Percentiles rank a stretch among this genome's conserved stretches.
phyloP scores from a whole-genome alignment of 1,140 invertebrate genomes.

The Aphaenogaster rudis region DNA sequence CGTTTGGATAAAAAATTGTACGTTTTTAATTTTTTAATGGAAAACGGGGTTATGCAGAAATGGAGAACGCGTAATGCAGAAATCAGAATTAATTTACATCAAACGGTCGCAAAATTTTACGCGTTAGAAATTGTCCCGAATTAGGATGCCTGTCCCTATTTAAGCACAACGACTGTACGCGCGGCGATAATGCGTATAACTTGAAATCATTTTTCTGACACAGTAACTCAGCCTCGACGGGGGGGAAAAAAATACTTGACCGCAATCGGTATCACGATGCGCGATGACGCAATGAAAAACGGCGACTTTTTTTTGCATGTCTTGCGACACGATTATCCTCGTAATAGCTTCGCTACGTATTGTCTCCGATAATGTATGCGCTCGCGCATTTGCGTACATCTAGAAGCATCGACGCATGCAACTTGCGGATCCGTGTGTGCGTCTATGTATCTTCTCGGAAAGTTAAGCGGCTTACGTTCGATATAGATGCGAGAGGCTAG shows the following conservation, averaged over 20 bases:
- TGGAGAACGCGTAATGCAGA: no score
- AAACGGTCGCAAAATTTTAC: no score
- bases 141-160: no score
- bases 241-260: constrained; percentile 8
- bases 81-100: no score
- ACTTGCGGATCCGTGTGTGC: background rate
- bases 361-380: constrained; percentile 46
- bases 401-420: constrained; percentile 24
- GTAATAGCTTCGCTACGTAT: constrained; percentile 28
- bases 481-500: constrained; percentile 18
- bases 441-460: background rate
- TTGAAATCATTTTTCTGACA: constrained; percentile 29
- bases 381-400: constrained; percentile 35
- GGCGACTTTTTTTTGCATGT: constrained; percentile 1
- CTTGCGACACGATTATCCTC: constrained; percentile 13
- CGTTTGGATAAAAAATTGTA: no score
- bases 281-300: constrained; percentile 20
- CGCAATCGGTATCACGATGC: constrained; percentile 25
- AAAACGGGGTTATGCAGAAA: no score
- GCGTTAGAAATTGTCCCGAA: no score
- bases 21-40: no score
- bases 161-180: background rate
- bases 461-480: constrained; percentile 48
- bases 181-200: no score
- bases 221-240: background rate